Evolutionary conservation across 2,113 vertebrate species (phyloP).

Genomic region (Melanerpes aurifrons): DNA sequence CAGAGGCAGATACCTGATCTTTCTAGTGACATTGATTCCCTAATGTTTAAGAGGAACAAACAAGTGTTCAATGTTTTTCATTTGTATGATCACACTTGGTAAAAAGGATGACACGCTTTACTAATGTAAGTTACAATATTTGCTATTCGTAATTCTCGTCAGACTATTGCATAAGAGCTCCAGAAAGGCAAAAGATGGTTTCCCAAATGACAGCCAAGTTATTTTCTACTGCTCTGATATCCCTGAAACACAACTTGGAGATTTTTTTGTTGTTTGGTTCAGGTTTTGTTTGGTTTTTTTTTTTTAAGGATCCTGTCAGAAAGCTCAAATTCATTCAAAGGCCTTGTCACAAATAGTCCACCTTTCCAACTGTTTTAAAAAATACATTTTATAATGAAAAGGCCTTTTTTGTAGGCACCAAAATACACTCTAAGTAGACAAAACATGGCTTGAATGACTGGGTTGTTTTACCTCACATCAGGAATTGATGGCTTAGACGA

Average conservation of each 20-base stretch:
- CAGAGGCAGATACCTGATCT: background rate
- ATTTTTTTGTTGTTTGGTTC: background rate
- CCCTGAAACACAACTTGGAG: too few species aligned
- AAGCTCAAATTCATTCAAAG: background rate
- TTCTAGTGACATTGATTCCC: background rate
- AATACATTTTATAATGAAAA: background rate
- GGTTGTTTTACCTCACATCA: constrained; percentile 83
- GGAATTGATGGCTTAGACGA: constrained; percentile 83
- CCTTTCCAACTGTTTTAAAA: background rate
- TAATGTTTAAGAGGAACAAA: background rate
- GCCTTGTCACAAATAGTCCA: background rate
- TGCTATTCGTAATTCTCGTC: background rate
- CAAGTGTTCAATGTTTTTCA: background rate
- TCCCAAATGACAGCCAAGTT: background rate
- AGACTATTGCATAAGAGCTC: background rate
- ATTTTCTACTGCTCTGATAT: background rate
- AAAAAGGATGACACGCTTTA: background rate
- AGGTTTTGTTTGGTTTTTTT: too few species aligned
- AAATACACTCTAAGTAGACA: background rate
- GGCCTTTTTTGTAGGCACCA: background rate
- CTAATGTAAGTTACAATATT: background rate
- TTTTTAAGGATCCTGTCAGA: background rate
- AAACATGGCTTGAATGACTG: background rate
- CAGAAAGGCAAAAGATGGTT: background rate
- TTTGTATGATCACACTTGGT: background rate